Evolutionary conservation across 2,888 invertebrate species (phyloP).

Genomic region (Stictocephala bisonia): DNA sequence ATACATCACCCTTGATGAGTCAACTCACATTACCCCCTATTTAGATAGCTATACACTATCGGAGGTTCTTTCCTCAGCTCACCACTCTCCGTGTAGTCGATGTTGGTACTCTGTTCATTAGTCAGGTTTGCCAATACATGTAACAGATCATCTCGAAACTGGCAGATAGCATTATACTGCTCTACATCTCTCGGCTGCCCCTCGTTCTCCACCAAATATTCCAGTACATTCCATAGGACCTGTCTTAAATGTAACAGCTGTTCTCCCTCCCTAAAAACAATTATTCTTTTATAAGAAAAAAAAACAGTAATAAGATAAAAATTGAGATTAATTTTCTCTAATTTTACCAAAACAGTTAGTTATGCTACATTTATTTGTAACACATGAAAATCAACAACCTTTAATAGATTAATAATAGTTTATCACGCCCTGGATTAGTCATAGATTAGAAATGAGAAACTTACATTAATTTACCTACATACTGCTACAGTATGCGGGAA

Average conservation of each 20-base stretch:
- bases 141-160: slow-evolving; percentile 32
- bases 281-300: too few species aligned
- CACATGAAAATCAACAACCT: too few species aligned
- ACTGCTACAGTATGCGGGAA: too few species aligned
- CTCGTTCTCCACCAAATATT: slow-evolving; percentile 37
- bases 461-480: too few species aligned
- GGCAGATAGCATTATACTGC: slow-evolving; percentile 24
- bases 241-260: slow-evolving; percentile 27
- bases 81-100: slow-evolving; percentile 32
- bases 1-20: neutral
- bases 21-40: neutral
- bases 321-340: too few species aligned
- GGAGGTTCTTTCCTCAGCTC: slow-evolving; percentile 25
- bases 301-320: too few species aligned
- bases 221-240: slow-evolving; percentile 40
- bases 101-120: slow-evolving; percentile 7
- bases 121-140: slow-evolving; percentile 17
- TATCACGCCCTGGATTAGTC: too few species aligned
- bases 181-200: slow-evolving; percentile 20
- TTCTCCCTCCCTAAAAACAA: slow-evolving; percentile 11
- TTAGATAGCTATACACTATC: too few species aligned
- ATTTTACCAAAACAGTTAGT: too few species aligned
- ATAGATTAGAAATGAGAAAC: too few species aligned
- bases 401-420: too few species aligned
- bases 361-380: too few species aligned